Conservation (phyloP, 1,140 invertebrate species). For the Anastrepha obliqua region DNA sequence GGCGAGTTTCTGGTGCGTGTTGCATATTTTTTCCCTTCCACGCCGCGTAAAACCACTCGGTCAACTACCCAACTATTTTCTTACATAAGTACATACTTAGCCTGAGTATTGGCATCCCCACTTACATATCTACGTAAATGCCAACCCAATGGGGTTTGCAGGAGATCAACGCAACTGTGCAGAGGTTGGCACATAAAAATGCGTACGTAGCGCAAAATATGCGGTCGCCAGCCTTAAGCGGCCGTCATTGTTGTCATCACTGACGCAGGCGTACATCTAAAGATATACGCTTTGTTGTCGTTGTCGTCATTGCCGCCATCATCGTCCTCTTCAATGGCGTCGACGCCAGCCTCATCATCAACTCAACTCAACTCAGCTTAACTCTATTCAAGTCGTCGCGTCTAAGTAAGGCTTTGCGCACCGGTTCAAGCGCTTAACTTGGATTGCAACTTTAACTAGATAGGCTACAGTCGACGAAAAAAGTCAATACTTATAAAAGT, state of each 20-base stretch:
- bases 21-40: not conserved
- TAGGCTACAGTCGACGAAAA: not conserved
- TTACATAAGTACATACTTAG: not conserved
- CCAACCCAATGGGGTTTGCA: not conserved
- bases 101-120: not conserved
- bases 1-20: too few relatives aligned
- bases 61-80: not conserved
- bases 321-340: conserved; percentile 49
- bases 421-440: conserved; percentile 49
- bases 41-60: not conserved
- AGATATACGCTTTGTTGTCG: not conserved
- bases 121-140: conserved; percentile 24
- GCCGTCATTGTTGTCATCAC: conserved; percentile 40
- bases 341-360: conserved; percentile 23
- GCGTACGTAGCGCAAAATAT: conserved; percentile 40
- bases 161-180: not conserved
- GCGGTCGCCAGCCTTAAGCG: conserved; percentile 36
- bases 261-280: not conserved
- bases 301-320: not conserved
- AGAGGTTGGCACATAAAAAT: conserved; percentile 13
- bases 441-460: not conserved
- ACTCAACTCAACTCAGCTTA: conserved; percentile 37
- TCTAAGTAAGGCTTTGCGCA: conserved; percentile 45
- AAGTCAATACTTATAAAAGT: not conserved
- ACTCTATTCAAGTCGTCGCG: not conserved